Conservation (phyloP, 2,888 invertebrate genomes). For the Brachypalpus laphriformis region DNA sequence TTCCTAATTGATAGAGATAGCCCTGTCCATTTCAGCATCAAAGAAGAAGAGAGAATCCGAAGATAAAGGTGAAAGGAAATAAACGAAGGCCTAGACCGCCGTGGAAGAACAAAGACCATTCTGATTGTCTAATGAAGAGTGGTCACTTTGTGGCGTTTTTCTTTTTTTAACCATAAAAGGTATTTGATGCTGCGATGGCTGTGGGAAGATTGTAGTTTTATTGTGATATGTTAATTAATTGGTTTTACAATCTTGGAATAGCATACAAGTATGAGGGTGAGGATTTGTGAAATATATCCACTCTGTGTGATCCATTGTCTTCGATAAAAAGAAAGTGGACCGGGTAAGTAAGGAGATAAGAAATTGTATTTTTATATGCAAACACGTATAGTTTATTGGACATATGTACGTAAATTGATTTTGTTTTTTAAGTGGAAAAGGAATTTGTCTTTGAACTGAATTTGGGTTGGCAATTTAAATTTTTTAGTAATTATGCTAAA, state of each 20-base stretch:
- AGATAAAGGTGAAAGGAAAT: not conserved
- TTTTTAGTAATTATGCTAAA: not conserved
- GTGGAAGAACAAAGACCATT: not conserved
- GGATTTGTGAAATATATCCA: not conserved
- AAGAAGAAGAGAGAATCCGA: not conserved
- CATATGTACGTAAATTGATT: no score
- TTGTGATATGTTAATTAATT: constrained; percentile 37
- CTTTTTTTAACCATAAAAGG: not conserved
- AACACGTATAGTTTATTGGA: not conserved
- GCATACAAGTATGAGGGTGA: not conserved
- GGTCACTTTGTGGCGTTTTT: not conserved
- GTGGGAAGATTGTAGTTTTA: constrained; percentile 22
- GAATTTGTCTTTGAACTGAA: not conserved
- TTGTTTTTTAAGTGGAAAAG: not conserved
- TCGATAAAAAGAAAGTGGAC: constrained; percentile 3
- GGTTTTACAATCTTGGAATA: not conserved
- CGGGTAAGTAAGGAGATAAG: not conserved
- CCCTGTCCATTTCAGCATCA: not conserved
- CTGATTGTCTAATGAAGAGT: not conserved
- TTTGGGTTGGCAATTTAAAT: not conserved
- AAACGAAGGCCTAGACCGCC: not conserved
- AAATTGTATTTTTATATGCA: constrained; percentile 6
- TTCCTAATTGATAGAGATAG: constrained; percentile 12
- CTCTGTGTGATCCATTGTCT: not conserved
- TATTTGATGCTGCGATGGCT: not conserved